Evolutionary conservation across 2,797 vertebrate genomes (phyloP), one percentile per base, ranked within the genome.

Genomic region (Poeciliopsis turneri): DNA sequence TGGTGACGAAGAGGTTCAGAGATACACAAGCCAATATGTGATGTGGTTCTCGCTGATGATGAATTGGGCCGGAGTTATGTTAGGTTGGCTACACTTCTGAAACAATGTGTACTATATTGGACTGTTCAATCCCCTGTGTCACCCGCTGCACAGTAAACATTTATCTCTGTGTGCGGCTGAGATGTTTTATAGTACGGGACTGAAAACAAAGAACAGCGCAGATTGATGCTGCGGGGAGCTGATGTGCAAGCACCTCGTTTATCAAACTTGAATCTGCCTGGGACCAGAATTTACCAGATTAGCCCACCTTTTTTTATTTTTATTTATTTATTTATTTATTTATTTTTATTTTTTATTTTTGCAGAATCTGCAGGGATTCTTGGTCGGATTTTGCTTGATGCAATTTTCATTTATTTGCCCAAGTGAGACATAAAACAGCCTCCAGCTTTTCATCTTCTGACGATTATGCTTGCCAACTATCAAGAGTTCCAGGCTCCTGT

Each of bases 111-210:
- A 53, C 49, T 61, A 28, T 64, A 64, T 64, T 64, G 59, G 36
- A 15, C 0, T 16, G 68, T 57, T 74, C 25, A 76, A 77, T 72
- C 80, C 75, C 80, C 86, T 75, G 47, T 79, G 84, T 88, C 83
- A 89, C 86, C 81, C 45, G 74, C 82, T 39, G 70, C 66, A 72
- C 72, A 57, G 82, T 87, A 86, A 90, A 88, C 61, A 85, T 89
- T 84, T 89, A 90, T 86, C 77, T 84, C 55, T 53, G 61, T 64
- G 81, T 83, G 78, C 39, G 53, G 49, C 59, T 72, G 64, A 13
- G 64, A 7, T 0, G 39, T 84, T 88, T 82, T 79, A 83, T 86
- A 75, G 75, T 45, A 33, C 5, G 1, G 47, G 25, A 81, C 64
- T 75, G 79, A 84, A 82, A 86, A 49, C 9, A 7, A 28, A 20